These are phyloP conservation scores for Perizoma affinitatum DNA, from an alignment of 2,888 invertebrate species.

Conservation along the genomic window DNA sequence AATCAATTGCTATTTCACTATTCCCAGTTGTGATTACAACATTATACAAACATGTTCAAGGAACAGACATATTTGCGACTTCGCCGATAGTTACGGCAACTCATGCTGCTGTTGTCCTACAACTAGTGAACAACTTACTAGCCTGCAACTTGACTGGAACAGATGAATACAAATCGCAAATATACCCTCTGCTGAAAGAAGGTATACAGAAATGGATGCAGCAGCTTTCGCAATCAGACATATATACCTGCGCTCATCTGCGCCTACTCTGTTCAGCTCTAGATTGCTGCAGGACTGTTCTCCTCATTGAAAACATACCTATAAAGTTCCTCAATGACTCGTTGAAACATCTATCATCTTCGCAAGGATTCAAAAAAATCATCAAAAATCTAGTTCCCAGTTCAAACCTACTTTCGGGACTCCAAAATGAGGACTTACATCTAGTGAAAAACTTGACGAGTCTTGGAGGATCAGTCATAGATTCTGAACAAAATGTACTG, in stretches of 20 bases:
- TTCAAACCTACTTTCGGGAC: conserved; percentile 73
- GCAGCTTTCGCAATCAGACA: conserved; percentile 65
- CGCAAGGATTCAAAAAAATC: conserved; percentile 72
- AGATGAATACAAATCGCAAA: conserved; percentile 60
- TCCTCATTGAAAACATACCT: conserved; percentile 57
- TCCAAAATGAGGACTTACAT: conserved; percentile 62
- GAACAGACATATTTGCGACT: conserved; percentile 75
- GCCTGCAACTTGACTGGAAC: conserved; percentile 49
- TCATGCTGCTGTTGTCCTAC: conserved; percentile 84
- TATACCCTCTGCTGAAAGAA: conserved; percentile 69
- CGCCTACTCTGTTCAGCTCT: conserved; percentile 65
- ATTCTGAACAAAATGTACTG: conserved; percentile 63
- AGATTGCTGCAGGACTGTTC: conserved; percentile 66
- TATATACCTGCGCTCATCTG: conserved; percentile 75
- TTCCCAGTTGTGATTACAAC: conserved; percentile 82
- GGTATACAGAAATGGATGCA: conserved; percentile 78
- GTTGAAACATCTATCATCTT: conserved; percentile 63
- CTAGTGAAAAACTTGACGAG: conserved; percentile 65
- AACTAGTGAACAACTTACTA: conserved; percentile 66
- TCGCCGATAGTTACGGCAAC: conserved; percentile 81
- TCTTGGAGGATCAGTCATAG: conserved; percentile 62
- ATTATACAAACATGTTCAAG: conserved; percentile 84
- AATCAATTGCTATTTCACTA: conserved; percentile 73
- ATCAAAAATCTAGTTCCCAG: conserved; percentile 63
- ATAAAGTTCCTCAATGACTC: conserved; percentile 60